A percentile compares a stretch with the other conserved stretches of the same genome.
Conservation (phyloP, 2,797 vertebrate genomes). For the Rachycentron canadum region DNA sequence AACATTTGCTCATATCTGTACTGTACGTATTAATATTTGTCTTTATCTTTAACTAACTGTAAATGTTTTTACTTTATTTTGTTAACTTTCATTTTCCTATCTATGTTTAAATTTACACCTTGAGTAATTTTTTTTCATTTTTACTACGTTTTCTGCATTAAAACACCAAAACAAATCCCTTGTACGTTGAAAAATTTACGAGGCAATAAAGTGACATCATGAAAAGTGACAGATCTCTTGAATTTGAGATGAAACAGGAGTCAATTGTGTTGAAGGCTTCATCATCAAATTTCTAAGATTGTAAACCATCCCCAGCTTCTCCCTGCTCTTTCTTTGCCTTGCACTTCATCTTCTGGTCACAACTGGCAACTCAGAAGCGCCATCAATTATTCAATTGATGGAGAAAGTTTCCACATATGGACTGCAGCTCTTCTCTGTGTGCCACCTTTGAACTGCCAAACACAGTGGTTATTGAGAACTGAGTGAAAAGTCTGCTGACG, state of each 20-base stretch:
- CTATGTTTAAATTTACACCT: too few relatives aligned
- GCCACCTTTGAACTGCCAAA: background rate
- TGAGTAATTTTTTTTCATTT: too few relatives aligned
- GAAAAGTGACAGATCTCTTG: background rate
- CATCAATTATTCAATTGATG: constrained; percentile 24
- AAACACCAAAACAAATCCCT: too few relatives aligned
- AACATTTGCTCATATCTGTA: too few relatives aligned
- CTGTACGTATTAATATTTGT: too few relatives aligned
- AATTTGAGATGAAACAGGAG: background rate
- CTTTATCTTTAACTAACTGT: too few relatives aligned
- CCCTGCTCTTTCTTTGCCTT: constrained; percentile 11
- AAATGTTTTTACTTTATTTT: too few relatives aligned
- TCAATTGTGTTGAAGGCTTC: constrained; percentile 1
- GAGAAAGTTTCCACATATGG: background rate
- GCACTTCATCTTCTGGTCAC: constrained; percentile 12
- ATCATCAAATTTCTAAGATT: constrained; percentile 14
- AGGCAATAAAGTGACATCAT: constrained; percentile 6
- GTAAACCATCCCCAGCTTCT: background rate
- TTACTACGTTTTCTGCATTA: too few relatives aligned
- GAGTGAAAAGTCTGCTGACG: constrained; percentile 12
- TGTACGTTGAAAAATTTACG: too few relatives aligned
- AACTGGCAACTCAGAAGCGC: background rate
- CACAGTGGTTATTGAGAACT: background rate
- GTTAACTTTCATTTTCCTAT: too few relatives aligned
- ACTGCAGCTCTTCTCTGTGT: background rate